Conservation (phyloP, 1,140 invertebrate species). For the Solenopsis fugax region DNA sequence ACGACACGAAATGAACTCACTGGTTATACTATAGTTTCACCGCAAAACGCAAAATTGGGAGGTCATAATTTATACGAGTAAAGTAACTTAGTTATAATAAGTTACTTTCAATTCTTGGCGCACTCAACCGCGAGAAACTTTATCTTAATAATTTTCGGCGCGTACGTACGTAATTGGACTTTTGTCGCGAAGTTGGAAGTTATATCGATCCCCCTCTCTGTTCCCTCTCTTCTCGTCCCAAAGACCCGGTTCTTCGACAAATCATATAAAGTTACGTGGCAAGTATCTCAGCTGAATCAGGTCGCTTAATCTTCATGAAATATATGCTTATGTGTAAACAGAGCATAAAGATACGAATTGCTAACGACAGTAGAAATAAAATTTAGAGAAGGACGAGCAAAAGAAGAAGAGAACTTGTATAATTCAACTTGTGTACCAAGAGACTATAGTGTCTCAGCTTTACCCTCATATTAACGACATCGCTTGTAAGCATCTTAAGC, state of each 20-base stretch:
- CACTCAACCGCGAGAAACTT: neutral
- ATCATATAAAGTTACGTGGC: conserved; percentile 1
- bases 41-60: neutral
- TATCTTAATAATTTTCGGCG: conserved; percentile 14
- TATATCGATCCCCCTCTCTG: neutral
- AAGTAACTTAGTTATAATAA: neutral
- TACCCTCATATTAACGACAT: conserved; percentile 7
- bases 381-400: neutral
- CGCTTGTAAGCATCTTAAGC: neutral
- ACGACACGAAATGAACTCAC: too few relatives aligned
- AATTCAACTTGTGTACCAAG: neutral
- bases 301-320: neutral
- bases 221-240: neutral
- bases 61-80: conserved; percentile 9
- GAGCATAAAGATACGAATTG: neutral
- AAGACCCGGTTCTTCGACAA: neutral
- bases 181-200: neutral
- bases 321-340: neutral
- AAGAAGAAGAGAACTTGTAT: neutral
- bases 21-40: neutral
- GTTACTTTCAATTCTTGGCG: neutral
- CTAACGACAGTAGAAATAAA: neutral
- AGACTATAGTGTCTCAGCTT: neutral
- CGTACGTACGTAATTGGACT: neutral
- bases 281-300: neutral